Percentiles rank a stretch among this genome's conserved stretches.
Evolutionary conservation across 2,888 invertebrate species (phyloP).

Genomic region (Drosophila colorata): DNA sequence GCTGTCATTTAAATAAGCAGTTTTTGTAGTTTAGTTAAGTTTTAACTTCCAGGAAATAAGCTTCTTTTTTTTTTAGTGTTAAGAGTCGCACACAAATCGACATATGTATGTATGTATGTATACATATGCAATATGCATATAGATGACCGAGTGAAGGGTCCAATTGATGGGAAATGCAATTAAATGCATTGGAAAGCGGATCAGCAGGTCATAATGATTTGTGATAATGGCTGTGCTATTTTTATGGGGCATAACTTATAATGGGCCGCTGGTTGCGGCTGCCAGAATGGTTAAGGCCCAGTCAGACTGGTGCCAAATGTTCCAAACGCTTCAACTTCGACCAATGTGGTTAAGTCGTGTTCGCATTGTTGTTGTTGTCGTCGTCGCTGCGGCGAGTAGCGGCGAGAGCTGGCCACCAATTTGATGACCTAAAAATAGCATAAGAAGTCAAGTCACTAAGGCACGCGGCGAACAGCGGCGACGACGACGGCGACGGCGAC

Average conservation of each 20-base stretch:
- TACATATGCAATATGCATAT: not conserved
- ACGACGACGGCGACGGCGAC: conserved; percentile 56
- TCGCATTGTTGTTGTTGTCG: conserved; percentile 25
- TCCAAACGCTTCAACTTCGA: conserved; percentile 28
- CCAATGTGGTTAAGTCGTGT: conserved; percentile 10
- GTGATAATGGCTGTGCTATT: conserved; percentile 75
- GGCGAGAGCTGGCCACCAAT: conserved; percentile 60
- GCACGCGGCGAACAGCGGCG: conserved; percentile 57
- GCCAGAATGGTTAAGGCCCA: conserved; percentile 56
- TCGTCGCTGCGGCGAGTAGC: conserved; percentile 29
- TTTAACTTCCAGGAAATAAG: too few species aligned
- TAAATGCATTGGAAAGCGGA: conserved; percentile 60
- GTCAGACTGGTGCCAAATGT: conserved; percentile 70
- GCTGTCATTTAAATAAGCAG: not conserved
- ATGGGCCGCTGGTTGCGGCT: conserved; percentile 26
- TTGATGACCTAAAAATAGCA: conserved; percentile 81
- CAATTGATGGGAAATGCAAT: conserved; percentile 41
- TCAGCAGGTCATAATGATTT: conserved; percentile 78
- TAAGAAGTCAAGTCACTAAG: conserved; percentile 72
- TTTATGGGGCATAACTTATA: conserved; percentile 52
- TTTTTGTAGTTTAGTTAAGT: too few species aligned
- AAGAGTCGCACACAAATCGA: not conserved
- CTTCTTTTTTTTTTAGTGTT: too few species aligned
- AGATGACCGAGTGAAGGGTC: conserved; percentile 38
- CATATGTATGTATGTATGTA: not conserved